Evolutionary conservation across 35 echinoderm and acorn worm genomes (phyloP), one percentile per base, ranked within the genome.

Genomic region (Lytechinus variegatus): DNA sequence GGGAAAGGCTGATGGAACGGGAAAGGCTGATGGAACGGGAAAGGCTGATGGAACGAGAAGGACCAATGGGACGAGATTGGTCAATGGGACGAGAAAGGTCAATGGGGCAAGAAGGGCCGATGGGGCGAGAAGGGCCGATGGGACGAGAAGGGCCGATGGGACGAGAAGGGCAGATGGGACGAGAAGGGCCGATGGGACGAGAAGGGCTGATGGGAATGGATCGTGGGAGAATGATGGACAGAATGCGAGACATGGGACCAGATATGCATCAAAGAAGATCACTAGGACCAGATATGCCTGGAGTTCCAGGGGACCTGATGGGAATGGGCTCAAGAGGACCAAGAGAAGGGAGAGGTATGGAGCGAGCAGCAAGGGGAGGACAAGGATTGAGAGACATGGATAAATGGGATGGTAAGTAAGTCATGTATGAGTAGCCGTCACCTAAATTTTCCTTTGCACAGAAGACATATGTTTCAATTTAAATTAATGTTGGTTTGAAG

Each of bases 271-370:
- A 2, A 90, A 90, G 28, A 21, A 27, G 88, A 90, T 44, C 9
- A 10, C 8, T 12, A 52, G 88, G 88, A 90, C 88, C 88, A 90
- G 88, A 54, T 90, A 12, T 54, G 16, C 88, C 29, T 54, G n/a
- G 88, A 54, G 52, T 54, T 5, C 52, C 88, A 90, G 52, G 88
- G 27, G 88, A 44, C 28, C 52, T 10, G 28, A 52, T 90, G 28
- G 88, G 88, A 28, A 90, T 90, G 88, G 88, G 88, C 16, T 44
- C 88, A 90, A 33, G 28, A 10, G 88, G 88, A 90, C 88, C 66
- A 79, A 79, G 66, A 79, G 66, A 79, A 79, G 66, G 66, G 66
- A 79, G 66, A 79, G 66, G 66, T 24, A 7, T 44, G 12, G 88
- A 27, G 52, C 88, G 16, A n/a, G 16, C 9, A 90, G 27, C 29